Percentiles rank a stretch among this genome's conserved stretches.
These are phyloP conservation scores for Cheumatopsyche charites DNA, from an alignment of 1,140 invertebrate genomes.

Conservation along the genomic window DNA sequence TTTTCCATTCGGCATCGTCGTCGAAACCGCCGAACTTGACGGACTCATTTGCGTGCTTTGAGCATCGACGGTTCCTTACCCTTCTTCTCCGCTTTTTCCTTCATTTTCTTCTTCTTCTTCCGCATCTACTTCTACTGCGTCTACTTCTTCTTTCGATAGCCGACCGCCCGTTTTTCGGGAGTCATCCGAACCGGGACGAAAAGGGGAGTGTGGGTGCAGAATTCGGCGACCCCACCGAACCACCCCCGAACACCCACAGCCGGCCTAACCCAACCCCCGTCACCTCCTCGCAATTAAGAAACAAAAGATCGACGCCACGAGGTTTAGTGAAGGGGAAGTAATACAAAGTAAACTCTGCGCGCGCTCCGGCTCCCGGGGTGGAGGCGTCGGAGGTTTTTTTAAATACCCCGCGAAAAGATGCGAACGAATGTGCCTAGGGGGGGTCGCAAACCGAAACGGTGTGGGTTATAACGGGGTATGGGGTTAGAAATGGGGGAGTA, in stretches of 20 bases:
- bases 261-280: conserved; percentile 27
- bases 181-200: neutral
- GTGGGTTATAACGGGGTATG: no score
- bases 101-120: conserved; percentile 1
- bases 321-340: conserved; percentile 49
- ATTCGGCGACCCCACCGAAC: conserved; percentile 32
- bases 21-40: neutral
- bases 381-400: conserved; percentile 47
- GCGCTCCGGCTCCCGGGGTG: conserved; percentile 12
- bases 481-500: conserved; percentile 1
- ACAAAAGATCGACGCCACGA: conserved; percentile 50
- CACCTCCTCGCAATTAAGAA: conserved; percentile 49
- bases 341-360: conserved; percentile 49
- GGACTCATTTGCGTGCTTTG: conserved; percentile 34
- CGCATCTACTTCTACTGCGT: no score
- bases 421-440: conserved; percentile 42
- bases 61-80: conserved; percentile 34
- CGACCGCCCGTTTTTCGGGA: conserved; percentile 6
- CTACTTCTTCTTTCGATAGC: conserved; percentile 27
- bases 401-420: conserved; percentile 48
- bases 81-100: neutral
- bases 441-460: no score
- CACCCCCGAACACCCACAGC: neutral
- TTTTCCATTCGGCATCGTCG: conserved; percentile 31
- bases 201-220: conserved; percentile 29